These are phyloP conservation scores for Scortum barcoo DNA, from an alignment of 2,113 vertebrate genomes.

Conservation along the genomic window DNA sequence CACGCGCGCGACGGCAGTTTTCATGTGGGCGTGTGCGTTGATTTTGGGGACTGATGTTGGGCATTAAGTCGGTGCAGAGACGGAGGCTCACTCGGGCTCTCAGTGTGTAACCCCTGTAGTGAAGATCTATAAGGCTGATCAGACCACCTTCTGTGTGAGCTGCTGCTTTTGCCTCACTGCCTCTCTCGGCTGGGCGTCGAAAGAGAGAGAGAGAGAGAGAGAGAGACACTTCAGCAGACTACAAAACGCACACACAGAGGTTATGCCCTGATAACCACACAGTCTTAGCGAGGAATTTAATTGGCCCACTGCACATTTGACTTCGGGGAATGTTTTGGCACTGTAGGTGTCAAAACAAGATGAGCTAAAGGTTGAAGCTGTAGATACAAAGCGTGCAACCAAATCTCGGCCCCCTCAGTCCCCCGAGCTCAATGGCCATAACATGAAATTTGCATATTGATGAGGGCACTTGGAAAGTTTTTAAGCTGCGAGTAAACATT, in stretches of 20 bases:
- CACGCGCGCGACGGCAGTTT: slow-evolving; percentile 37
- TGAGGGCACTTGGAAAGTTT: slow-evolving; percentile 44
- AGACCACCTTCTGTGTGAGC: slow-evolving; percentile 70
- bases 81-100: slow-evolving; percentile 39
- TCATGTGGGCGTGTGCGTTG: slow-evolving; percentile 40
- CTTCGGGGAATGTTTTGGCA: slow-evolving; percentile 72
- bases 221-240: slow-evolving; percentile 65
- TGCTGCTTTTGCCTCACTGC: slow-evolving; percentile 51
- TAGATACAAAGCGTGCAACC: slow-evolving; percentile 36
- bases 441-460: slow-evolving; percentile 49
- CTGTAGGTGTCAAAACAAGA: slow-evolving; percentile 68
- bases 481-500: slow-evolving; percentile 14
- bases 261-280: slow-evolving; percentile 73
- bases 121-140: slow-evolving; percentile 75
- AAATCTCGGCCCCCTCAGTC: slow-evolving; percentile 55
- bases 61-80: slow-evolving; percentile 45
- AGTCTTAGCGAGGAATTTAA: slow-evolving; percentile 71
- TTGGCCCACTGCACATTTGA: slow-evolving; percentile 73
- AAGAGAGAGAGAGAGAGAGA: slow-evolving; percentile 30
- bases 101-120: slow-evolving; percentile 55
- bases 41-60: slow-evolving; percentile 65
- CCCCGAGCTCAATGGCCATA: slow-evolving; percentile 54
- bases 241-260: slow-evolving; percentile 62
- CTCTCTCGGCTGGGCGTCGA: slow-evolving; percentile 37
- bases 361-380: slow-evolving; percentile 60